These are phyloP conservation scores for Gymnothorax reevesii DNA, from an alignment of 2,797 vertebrate species.

Conservation along the genomic window DNA sequence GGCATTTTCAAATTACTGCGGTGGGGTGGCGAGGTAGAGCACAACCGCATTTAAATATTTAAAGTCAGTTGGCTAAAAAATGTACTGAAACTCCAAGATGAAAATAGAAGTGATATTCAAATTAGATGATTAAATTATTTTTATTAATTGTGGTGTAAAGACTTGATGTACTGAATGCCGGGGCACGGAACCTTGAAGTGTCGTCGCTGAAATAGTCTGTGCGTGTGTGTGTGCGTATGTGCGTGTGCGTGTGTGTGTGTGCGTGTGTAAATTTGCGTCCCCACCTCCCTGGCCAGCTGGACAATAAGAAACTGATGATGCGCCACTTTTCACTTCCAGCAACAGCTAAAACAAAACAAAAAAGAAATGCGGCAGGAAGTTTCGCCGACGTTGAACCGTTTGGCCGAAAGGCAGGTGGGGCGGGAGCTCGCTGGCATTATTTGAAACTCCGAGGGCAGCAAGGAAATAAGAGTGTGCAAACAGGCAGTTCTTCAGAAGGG, in stretches of 20 bases:
- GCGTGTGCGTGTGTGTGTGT: background rate
- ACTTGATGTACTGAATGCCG: too few species aligned
- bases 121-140: too few species aligned
- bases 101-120: too few species aligned
- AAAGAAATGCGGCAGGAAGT: background rate
- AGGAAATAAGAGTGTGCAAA: background rate
- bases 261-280: background rate
- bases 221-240: too few species aligned
- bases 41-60: too few species aligned
- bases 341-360: background rate
- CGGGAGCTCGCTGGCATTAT: constrained; percentile 3
- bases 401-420: background rate
- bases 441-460: constrained; percentile 10
- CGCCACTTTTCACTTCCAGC: background rate
- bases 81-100: too few species aligned
- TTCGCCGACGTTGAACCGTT: background rate
- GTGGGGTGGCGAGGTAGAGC: too few species aligned
- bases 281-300: background rate
- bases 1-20: too few species aligned
- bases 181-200: too few species aligned
- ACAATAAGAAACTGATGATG: background rate
- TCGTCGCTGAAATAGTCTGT: too few species aligned
- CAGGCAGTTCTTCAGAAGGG: background rate
- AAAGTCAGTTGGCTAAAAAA: too few species aligned
- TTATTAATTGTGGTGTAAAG: too few species aligned